These are phyloP conservation scores for Calidris pugnax DNA, from an alignment of 2,113 vertebrate genomes.

Conservation along the genomic window DNA sequence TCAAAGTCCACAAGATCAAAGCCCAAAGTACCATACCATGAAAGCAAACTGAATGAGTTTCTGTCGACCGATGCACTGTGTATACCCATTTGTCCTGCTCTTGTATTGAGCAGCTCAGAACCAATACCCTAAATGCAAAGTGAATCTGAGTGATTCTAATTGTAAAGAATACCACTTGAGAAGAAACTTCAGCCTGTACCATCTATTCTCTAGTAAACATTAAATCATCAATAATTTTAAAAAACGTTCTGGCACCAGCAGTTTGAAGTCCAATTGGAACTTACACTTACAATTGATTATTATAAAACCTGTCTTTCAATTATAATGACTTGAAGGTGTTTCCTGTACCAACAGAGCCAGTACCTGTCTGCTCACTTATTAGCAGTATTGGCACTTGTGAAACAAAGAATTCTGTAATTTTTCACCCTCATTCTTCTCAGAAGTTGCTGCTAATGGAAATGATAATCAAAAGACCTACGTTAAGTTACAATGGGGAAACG, in stretches of 20 bases:
- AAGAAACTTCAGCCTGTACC: not conserved
- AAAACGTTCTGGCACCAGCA: not conserved
- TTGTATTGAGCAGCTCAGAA: not conserved
- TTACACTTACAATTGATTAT: not conserved
- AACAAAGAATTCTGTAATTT: constrained; percentile 8
- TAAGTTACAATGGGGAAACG: not conserved
- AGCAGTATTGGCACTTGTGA: not conserved
- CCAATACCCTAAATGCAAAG: not conserved
- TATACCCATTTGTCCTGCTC: too few relatives aligned
- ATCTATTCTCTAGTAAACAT: not conserved
- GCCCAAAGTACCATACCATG: too few relatives aligned
- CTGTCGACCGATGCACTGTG: not conserved
- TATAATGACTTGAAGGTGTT: constrained; percentile 1
- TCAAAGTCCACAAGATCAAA: not conserved
- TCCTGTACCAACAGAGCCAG: not conserved
- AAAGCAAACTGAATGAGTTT: not conserved
- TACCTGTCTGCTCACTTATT: constrained; percentile 37
- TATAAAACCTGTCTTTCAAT: not conserved
- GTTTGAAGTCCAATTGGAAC: not conserved
- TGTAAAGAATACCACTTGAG: not conserved
- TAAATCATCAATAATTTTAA: not conserved
- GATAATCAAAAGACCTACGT: not conserved
- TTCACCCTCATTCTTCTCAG: constrained; percentile 32
- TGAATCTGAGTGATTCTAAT: not conserved
- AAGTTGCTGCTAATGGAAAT: constrained; percentile 12